phyloP scores from a whole-genome alignment of 1,140 invertebrate species.

The Cephus cinctus region DNA sequence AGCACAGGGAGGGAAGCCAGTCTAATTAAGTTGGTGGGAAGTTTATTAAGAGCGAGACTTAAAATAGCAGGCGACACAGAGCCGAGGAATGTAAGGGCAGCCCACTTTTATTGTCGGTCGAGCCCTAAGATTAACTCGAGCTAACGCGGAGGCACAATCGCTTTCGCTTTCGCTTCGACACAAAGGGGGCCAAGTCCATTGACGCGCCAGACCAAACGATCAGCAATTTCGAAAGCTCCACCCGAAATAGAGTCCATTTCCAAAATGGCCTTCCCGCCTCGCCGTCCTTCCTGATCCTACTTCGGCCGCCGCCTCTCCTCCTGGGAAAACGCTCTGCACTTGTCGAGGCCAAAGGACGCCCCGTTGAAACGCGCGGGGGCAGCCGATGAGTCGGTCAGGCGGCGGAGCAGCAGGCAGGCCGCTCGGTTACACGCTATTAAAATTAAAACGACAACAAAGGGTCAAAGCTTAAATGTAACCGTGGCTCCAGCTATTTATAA shows the following conservation, averaged over 20 bases:
- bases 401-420: no score
- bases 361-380: no score
- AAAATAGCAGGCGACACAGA: slow-evolving; percentile 53
- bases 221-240: no score
- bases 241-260: no score
- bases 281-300: no score
- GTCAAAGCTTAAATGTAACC: not conserved
- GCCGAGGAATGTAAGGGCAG: slow-evolving; percentile 51
- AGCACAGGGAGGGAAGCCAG: slow-evolving; percentile 23
- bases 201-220: no score
- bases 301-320: no score
- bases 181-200: not conserved
- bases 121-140: slow-evolving; percentile 37
- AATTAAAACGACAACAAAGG: not conserved
- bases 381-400: no score
- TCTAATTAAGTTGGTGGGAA: slow-evolving; percentile 48
- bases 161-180: not conserved
- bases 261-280: no score
- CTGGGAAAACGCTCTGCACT: no score
- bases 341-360: no score
- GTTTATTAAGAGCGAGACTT: slow-evolving; percentile 44
- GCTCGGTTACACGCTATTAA: no score
- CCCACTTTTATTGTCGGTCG: slow-evolving; percentile 43
- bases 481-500: not conserved
- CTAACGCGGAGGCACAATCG: not conserved